Evolutionary conservation across 2,113 vertebrate species (phyloP).

Genomic region (Notarius quadriscutis): DNA sequence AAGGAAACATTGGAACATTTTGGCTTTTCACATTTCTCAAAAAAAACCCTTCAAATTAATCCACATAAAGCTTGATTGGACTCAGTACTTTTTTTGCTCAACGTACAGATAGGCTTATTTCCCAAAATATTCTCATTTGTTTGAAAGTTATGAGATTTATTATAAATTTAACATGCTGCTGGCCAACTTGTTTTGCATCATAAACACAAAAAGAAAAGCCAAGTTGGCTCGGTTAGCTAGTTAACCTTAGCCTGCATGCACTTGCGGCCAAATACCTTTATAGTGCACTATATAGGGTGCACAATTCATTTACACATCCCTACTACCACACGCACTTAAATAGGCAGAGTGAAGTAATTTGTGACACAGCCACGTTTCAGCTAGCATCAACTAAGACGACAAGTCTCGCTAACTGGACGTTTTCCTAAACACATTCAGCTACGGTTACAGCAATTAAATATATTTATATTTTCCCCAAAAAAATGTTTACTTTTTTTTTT

Average conservation of each 20-base stretch:
- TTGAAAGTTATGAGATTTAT: background rate
- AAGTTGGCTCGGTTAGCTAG: background rate
- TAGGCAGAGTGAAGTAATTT: background rate
- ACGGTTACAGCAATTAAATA: background rate
- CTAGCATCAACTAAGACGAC: background rate
- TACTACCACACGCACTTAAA: background rate
- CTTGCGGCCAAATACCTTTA: background rate
- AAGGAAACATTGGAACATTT: background rate
- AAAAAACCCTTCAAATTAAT: background rate
- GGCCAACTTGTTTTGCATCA: background rate
- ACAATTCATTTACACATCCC: background rate
- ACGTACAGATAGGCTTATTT: background rate
- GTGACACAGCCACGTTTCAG: background rate
- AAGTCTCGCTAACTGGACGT: background rate
- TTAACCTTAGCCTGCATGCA: background rate
- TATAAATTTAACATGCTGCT: too few relatives aligned
- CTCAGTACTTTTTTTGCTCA: background rate
- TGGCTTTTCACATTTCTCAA: background rate
- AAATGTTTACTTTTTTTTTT: too few relatives aligned
- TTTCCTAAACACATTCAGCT: background rate
- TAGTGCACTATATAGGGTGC: background rate
- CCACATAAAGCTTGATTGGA: background rate
- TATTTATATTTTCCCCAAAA: background rate
- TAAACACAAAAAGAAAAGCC: background rate
- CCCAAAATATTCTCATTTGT: background rate